Evolutionary conservation across 2,888 invertebrate species (phyloP).

Genomic region (Ectropis crepuscularia): DNA sequence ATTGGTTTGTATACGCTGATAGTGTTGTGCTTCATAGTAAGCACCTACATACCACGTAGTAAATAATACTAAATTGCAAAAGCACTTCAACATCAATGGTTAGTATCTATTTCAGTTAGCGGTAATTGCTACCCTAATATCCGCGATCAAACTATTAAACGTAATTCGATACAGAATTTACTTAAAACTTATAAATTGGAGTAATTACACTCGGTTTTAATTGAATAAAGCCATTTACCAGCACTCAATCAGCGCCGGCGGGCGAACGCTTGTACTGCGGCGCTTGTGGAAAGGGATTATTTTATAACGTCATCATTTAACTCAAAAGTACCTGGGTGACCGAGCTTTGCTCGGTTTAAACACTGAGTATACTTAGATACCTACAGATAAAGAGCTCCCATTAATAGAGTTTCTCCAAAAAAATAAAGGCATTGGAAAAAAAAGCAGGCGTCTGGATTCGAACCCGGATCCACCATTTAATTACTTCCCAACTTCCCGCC

Average conservation of each 20-base stretch:
- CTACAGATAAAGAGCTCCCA: no score
- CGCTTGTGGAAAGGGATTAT: not conserved
- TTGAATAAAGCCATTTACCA: constrained; percentile 35
- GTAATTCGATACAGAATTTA: constrained; percentile 17
- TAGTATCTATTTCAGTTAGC: not conserved
- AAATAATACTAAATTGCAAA: not conserved
- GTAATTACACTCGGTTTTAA: constrained; percentile 24
- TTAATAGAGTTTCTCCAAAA: no score
- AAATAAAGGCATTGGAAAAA: no score
- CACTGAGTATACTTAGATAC: no score
- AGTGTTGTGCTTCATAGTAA: not conserved
- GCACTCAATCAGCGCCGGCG: constrained; percentile 22
- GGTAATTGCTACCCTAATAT: constrained; percentile 12
- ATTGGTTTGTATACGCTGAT: no score
- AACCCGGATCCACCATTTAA: no score
- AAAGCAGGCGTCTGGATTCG: no score
- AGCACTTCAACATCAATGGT: no score
- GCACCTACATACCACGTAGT: not conserved
- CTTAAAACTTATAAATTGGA: constrained; percentile 27
- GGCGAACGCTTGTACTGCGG: constrained; percentile 2
- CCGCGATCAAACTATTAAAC: constrained; percentile 17
- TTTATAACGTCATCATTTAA: no score
- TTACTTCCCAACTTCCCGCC: no score
- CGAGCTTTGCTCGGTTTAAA: no score
- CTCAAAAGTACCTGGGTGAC: no score